Base-by-base conservation (phyloP, 2,888 invertebrate species). In the Epiperipatus broadwayi region DNA sequence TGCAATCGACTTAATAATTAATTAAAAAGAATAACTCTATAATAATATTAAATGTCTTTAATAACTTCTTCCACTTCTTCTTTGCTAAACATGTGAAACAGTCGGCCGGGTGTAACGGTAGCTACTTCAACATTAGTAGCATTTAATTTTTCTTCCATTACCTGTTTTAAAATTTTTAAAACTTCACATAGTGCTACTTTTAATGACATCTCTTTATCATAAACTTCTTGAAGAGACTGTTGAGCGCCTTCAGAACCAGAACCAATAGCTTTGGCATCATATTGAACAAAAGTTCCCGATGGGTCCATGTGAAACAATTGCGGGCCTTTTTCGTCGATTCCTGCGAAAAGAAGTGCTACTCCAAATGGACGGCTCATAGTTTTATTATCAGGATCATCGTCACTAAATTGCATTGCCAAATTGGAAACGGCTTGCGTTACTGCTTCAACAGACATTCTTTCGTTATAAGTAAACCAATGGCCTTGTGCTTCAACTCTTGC, bases 211-310 rank as follows among this genome's bases (percentile, higher is more conserved):
- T 84, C 65, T 53, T 67, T 67, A 47, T 68, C 61, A 54, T 71
- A 76, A 40, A 69, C 65, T 55, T 77, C 76, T 53, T 75, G 72
- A 32, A 77, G 62, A 53, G 87, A 85, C 60, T 97, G 95, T 59
- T 97, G 95, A 34, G 97, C 97, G 0, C 95, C 97, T 64, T 99
- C 97, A 49, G 89, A 89, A 22, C 95, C 97, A 0, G 97, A 95
- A 1, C 97, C 97, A 49, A 99, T 99, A 2, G 97, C 93, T 64
- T 97, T 99, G 21, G 97, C 97, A 52, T 89, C 81, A 61, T 87
- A 97, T 56, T 87, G 80, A 43, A 95, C 87, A 61, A 87, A 97
- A 1, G 97, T 99, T 20, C 93, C 93, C 28, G 91, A 93, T 5
- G 95, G 97, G 60, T 99, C 97, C 83, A 99, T 87, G 58, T 97